Evolutionary conservation across 2,113 vertebrate genomes (phyloP).

Genomic region (Carollia perspicillata): DNA sequence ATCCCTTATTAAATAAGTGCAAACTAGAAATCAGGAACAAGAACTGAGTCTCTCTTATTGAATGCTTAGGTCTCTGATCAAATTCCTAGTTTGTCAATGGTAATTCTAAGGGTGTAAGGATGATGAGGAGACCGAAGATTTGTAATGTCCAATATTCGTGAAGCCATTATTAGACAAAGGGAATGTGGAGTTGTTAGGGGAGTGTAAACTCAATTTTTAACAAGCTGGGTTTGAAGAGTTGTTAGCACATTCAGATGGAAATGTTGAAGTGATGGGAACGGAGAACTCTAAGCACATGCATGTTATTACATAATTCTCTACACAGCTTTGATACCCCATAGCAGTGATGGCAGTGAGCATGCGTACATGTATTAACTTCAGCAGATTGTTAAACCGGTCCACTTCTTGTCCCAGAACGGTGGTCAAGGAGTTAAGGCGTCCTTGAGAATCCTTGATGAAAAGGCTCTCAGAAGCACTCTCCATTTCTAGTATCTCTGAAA

Average conservation of each 20-base stretch:
- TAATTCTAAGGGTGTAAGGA: neutral
- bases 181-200: neutral
- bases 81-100: neutral
- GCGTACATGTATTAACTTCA: constrained; percentile 80
- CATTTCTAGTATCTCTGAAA: constrained; percentile 86
- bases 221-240: neutral
- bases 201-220: neutral
- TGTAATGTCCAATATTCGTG: neutral
- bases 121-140: neutral
- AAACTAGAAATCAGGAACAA: neutral
- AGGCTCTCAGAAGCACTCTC: constrained; percentile 82
- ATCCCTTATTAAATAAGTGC: neutral
- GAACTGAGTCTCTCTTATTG: neutral
- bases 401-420: constrained; percentile 87
- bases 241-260: neutral
- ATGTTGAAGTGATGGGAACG: neutral
- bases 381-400: constrained; percentile 86
- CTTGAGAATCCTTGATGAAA: constrained; percentile 81
- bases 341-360: neutral
- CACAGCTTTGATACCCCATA: neutral
- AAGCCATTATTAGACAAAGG: neutral
- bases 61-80: neutral
- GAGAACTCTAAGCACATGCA: neutral
- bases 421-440: constrained; percentile 85
- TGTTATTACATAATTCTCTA: neutral